Evolutionary conservation across 2,113 vertebrate genomes (phyloP).

Genomic region (Campylomormyrus tamandua): DNA sequence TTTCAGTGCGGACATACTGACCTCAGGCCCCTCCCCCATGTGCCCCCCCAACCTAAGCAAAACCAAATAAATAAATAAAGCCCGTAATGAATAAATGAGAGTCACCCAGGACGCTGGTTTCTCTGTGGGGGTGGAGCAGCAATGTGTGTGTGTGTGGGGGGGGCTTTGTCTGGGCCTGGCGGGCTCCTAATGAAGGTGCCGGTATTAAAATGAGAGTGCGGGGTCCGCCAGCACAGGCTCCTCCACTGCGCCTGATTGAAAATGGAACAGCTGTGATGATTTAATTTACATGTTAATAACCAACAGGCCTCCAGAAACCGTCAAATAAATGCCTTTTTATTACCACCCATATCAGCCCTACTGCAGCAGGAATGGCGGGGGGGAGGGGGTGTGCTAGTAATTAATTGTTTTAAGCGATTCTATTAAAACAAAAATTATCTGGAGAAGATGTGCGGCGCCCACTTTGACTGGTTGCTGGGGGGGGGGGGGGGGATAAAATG

Average conservation of each 20-base stretch:
- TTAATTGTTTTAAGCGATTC: slow-evolving; percentile 99
- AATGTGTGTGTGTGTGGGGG: slow-evolving; percentile 30
- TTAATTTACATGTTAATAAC: slow-evolving; percentile 99
- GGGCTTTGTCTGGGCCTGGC: slow-evolving; percentile 28
- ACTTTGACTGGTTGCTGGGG: slow-evolving; percentile 60
- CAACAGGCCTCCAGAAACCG: slow-evolving; percentile 98
- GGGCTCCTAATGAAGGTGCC: slow-evolving; percentile 80
- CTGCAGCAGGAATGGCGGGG: slow-evolving; percentile 79
- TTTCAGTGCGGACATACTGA: too few species aligned
- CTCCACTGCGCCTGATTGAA: slow-evolving; percentile 94
- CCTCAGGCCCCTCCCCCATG: neutral
- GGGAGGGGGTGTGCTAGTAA: slow-evolving; percentile 75
- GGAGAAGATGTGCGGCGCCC: slow-evolving; percentile 75
- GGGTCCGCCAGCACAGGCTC: slow-evolving; percentile 71
- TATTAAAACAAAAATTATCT: slow-evolving; percentile 96
- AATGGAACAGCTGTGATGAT: slow-evolving; percentile 99
- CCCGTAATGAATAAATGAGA: slow-evolving; percentile 1
- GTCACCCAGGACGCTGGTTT: neutral
- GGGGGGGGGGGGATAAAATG: neutral
- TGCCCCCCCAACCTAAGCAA: neutral
- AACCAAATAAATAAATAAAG: slow-evolving; percentile 18
- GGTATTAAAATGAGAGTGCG: slow-evolving; percentile 84
- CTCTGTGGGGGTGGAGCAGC: neutral
- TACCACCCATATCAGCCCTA: slow-evolving; percentile 85
- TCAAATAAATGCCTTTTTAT: slow-evolving; percentile 97